Percentiles rank a stretch among this genome's conserved stretches.
These are phyloP conservation scores for Harpagifer antarcticus DNA, from an alignment of 2,797 vertebrate species.

Conservation along the genomic window DNA sequence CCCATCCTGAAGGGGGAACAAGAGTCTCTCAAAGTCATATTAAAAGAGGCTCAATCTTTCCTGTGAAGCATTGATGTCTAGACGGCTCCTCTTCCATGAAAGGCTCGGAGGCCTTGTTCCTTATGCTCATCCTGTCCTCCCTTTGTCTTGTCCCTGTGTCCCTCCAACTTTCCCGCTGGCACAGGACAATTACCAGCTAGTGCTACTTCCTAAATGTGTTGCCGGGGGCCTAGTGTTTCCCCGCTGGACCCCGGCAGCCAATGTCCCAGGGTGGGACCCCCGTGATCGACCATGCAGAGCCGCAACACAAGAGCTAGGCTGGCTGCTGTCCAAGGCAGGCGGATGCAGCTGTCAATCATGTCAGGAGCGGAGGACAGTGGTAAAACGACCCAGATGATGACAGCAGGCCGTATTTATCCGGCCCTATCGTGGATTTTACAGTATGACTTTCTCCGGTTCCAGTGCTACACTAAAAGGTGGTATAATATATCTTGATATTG, in stretches of 20 bases:
- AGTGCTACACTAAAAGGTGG: constrained; percentile 10
- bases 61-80: constrained; percentile 74
- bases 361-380: constrained; percentile 27
- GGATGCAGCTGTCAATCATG: constrained; percentile 76
- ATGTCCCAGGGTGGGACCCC: constrained; percentile 56
- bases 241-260: constrained; percentile 54
- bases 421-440: constrained; percentile 5
- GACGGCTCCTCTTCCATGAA: constrained; percentile 68
- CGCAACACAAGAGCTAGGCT: constrained; percentile 65
- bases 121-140: constrained; percentile 65
- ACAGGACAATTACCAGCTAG: constrained; percentile 76
- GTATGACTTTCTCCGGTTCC: background rate
- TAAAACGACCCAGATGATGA: constrained; percentile 12
- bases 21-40: constrained; percentile 57
- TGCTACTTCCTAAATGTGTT: constrained; percentile 80
- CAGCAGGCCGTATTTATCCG: constrained; percentile 36
- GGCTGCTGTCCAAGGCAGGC: constrained; percentile 62
- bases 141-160: constrained; percentile 63
- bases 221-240: constrained; percentile 53
- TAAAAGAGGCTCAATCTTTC: constrained; percentile 61
- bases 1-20: constrained; percentile 40
- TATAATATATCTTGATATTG: constrained; percentile 45
- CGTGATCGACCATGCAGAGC: constrained; percentile 72
- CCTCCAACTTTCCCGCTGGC: constrained; percentile 72
- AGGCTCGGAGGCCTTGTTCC: constrained; percentile 57